Percentiles rank a stretch among this genome's conserved stretches.
phyloP scores from a whole-genome alignment of 2,888 invertebrate species.

The Mechanitis mazaeus region DNA sequence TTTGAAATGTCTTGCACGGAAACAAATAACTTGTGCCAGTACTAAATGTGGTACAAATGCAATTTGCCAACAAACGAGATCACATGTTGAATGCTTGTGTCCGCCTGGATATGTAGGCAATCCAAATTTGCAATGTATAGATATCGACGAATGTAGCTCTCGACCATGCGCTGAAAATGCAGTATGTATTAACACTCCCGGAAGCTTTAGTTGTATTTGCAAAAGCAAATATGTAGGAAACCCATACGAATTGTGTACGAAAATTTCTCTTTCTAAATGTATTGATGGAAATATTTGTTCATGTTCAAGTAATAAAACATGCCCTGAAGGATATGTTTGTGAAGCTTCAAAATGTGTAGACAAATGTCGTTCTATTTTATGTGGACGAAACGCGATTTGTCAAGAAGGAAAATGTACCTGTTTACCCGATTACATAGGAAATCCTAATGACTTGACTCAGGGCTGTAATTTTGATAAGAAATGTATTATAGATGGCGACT shows the following conservation, averaged over 20 bases:
- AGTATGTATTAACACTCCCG: constrained; percentile 91
- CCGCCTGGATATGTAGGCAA: constrained; percentile 90
- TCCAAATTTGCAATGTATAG: constrained; percentile 89
- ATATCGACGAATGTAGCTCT: constrained; percentile 88
- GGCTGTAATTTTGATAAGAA: constrained; percentile 86
- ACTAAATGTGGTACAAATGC: constrained; percentile 87
- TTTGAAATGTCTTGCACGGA: constrained; percentile 83
- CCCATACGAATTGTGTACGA: constrained; percentile 89
- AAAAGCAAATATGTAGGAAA: constrained; percentile 90
- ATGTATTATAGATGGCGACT: constrained; percentile 88
- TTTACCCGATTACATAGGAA: constrained; percentile 85
- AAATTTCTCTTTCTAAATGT: constrained; percentile 82
- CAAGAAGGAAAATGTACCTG: constrained; percentile 88
- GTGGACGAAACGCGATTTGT: constrained; percentile 89
- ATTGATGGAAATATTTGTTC: constrained; percentile 81
- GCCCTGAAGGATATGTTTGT: constrained; percentile 86
- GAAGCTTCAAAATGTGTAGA: constrained; percentile 84
- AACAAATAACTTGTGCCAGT: constrained; percentile 82
- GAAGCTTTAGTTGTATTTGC: constrained; percentile 93
- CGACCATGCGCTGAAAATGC: constrained; percentile 90
- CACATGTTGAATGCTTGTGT: constrained; percentile 88
- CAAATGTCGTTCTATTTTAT: constrained; percentile 83
- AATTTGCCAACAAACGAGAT: constrained; percentile 85
- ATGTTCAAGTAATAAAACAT: constrained; percentile 82
- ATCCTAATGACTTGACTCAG: constrained; percentile 80